These are phyloP conservation scores for Sebastes schlegelii DNA, from an alignment of 2,113 vertebrate genomes.

Conservation along the genomic window DNA sequence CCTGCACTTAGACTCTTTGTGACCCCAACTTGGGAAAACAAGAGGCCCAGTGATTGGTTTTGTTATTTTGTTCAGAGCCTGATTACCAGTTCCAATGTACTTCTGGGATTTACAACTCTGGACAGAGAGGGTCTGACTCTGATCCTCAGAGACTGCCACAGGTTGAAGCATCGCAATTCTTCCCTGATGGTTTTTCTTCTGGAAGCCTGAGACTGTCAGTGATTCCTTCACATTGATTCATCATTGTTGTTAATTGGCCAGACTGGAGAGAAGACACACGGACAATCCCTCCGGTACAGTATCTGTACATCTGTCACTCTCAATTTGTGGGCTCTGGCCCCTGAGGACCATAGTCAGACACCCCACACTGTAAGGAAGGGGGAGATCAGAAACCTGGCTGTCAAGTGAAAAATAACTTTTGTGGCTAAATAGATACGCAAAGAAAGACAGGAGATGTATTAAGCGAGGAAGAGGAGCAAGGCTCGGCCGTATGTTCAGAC, in stretches of 20 bases:
- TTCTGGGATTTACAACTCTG: constrained; percentile 19
- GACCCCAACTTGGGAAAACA: not conserved
- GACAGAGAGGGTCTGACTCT: constrained; percentile 21
- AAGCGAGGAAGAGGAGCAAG: constrained; percentile 65
- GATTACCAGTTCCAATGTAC: constrained; percentile 5
- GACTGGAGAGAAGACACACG: constrained; percentile 23
- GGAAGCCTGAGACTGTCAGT: constrained; percentile 16
- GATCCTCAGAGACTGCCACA: constrained; percentile 22
- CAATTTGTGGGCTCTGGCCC: constrained; percentile 19
- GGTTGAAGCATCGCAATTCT: constrained; percentile 1
- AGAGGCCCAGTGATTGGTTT: not conserved
- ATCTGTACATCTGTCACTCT: constrained; percentile 27
- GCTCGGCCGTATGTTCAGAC: constrained; percentile 34
- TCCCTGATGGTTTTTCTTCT: constrained; percentile 2
- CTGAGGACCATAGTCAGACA: constrained; percentile 31
- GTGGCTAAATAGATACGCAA: not conserved
- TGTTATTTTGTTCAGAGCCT: not conserved
- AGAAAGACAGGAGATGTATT: not conserved
- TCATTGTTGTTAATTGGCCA: constrained; percentile 42
- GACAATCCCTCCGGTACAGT: constrained; percentile 7
- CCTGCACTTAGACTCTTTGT: constrained; percentile 6
- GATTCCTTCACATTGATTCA: constrained; percentile 17
- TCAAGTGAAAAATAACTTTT: not conserved
- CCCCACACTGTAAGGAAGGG: not conserved
- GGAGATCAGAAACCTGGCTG: constrained; percentile 3